Evolutionary conservation across 1,140 invertebrate species (phyloP).

Genomic region (Panulirus ornatus): DNA sequence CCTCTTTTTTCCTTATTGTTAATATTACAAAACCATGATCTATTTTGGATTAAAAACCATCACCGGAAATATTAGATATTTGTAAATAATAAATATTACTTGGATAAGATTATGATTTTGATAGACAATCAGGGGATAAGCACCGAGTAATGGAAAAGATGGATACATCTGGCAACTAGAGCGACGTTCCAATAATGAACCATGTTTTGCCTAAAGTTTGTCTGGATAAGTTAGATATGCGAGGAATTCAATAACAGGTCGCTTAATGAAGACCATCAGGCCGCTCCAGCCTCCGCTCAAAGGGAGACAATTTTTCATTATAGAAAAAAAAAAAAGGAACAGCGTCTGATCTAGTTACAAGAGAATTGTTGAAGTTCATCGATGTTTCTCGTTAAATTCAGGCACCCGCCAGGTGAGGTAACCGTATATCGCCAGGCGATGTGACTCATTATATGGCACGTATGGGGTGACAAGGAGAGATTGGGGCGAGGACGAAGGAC

Average conservation of each 20-base stretch:
- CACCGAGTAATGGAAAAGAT: too few species aligned
- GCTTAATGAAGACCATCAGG: conserved; percentile 40
- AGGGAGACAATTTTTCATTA: conserved; percentile 37
- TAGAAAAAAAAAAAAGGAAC: conserved; percentile 20
- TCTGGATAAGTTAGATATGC: conserved; percentile 46
- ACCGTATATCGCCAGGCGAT: neutral
- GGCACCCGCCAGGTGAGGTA: too few species aligned
- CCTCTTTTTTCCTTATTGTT: too few species aligned
- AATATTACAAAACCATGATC: too few species aligned
- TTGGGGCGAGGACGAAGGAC: neutral
- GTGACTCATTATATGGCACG: neutral
- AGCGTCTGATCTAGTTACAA: conserved; percentile 16
- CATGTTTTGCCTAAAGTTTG: conserved; percentile 35
- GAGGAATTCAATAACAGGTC: conserved; percentile 56
- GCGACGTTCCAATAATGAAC: conserved; percentile 23
- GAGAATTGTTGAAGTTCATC: conserved; percentile 17
- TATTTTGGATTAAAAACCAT: too few species aligned
- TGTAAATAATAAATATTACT: too few species aligned
- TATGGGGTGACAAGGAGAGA: neutral
- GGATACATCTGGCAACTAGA: neutral
- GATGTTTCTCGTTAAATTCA: too few species aligned
- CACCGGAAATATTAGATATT: too few species aligned
- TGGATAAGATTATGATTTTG: too few species aligned
- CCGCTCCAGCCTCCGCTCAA: conserved; percentile 8
- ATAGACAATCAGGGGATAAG: too few species aligned